Percentiles rank a stretch among this genome's conserved stretches.
These are phyloP conservation scores for Leucozona laternaria DNA, from an alignment of 2,888 invertebrate genomes.

Conservation along the genomic window DNA sequence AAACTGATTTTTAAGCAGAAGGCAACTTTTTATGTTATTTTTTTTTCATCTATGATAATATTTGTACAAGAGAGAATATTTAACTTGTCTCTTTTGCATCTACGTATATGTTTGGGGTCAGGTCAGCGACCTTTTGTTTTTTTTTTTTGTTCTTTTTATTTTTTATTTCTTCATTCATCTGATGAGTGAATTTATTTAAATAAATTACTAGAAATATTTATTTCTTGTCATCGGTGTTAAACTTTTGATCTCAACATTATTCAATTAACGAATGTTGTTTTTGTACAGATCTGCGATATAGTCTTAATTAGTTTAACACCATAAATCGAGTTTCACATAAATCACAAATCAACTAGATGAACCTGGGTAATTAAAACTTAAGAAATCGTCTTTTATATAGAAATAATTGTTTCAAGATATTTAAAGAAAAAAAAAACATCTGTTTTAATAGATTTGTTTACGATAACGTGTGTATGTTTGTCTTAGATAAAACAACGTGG, in stretches of 20 bases:
- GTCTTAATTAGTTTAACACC: background rate
- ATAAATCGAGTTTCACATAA: background rate
- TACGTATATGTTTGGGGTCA: background rate
- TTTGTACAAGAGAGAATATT: background rate
- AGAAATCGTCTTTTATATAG: no score
- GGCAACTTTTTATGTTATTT: background rate
- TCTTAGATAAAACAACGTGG: no score
- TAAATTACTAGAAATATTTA: conserved; percentile 15
- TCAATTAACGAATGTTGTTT: background rate
- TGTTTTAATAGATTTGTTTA: no score
- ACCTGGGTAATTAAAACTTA: background rate
- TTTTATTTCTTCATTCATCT: background rate
- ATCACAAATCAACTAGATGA: background rate
- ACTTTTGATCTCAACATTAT: background rate
- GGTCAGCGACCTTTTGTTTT: conserved; percentile 15
- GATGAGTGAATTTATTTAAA: conserved; percentile 8
- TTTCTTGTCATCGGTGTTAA: background rate
- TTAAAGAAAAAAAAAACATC: no score
- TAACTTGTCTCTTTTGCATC: background rate
- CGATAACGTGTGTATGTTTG: no score
- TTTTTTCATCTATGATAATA: background rate
- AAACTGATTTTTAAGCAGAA: background rate
- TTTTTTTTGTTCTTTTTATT: background rate
- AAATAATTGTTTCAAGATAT: no score
- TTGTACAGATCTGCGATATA: background rate